Evolutionary conservation across 1,140 invertebrate genomes (phyloP).

Genomic region (Macrosteles quadrilineatus): DNA sequence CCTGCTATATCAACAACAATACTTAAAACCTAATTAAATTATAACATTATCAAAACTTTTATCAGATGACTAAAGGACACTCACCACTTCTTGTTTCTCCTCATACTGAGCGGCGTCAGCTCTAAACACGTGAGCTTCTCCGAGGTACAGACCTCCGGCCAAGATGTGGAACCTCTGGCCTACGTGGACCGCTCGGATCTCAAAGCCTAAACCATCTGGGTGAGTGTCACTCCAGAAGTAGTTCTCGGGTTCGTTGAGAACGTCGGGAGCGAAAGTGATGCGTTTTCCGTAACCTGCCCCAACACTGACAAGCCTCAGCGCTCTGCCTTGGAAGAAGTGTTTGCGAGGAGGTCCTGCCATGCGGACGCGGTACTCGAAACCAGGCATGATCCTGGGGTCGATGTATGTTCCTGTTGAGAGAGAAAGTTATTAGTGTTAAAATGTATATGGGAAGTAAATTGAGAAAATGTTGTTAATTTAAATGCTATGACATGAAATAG

Average conservation of each 20-base stretch:
- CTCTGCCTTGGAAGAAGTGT: slow-evolving; percentile 64
- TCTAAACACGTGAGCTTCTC: slow-evolving; percentile 63
- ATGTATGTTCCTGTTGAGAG: slow-evolving; percentile 66
- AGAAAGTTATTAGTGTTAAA: not conserved
- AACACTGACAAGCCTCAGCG: slow-evolving; percentile 63
- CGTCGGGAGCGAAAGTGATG: slow-evolving; percentile 68
- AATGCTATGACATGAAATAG: no score
- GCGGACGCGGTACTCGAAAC: slow-evolving; percentile 71
- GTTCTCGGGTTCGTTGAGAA: slow-evolving; percentile 63
- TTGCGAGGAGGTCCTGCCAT: slow-evolving; percentile 58
- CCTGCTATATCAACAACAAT: no score
- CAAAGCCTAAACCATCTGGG: slow-evolving; percentile 70
- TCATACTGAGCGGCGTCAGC: slow-evolving; percentile 64
- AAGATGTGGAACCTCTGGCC: slow-evolving; percentile 65
- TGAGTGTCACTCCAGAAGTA: slow-evolving; percentile 80
- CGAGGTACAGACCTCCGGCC: slow-evolving; percentile 59
- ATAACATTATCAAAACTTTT: no score
- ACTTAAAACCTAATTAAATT: no score
- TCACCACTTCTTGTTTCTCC: slow-evolving; percentile 59
- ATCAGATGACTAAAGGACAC: no score
- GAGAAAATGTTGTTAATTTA: no score
- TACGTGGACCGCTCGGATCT: slow-evolving; percentile 62
- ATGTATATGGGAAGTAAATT: no score
- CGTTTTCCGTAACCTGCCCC: slow-evolving; percentile 77
- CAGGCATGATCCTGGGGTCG: slow-evolving; percentile 69